phyloP scores from a whole-genome alignment of 2,797 vertebrate species.

The Rhadinocentrus ornatus region DNA sequence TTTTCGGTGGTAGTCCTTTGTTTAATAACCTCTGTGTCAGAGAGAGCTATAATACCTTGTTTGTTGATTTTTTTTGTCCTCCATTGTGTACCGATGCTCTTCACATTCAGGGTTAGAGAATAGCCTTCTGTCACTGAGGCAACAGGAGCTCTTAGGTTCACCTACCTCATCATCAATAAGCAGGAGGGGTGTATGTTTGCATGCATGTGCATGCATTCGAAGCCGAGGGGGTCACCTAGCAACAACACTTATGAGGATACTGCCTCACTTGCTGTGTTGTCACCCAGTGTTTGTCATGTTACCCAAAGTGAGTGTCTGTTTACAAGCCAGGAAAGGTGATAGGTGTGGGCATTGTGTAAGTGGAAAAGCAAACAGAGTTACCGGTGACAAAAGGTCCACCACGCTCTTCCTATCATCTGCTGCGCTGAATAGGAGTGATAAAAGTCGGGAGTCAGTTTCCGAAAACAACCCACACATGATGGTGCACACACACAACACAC shows the following conservation, averaged over 20 bases:
- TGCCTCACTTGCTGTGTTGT: slow-evolving; percentile 37
- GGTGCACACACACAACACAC: slow-evolving; percentile 13
- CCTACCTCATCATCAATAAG: slow-evolving; percentile 54
- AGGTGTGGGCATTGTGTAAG: slow-evolving; percentile 59
- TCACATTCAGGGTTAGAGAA: slow-evolving; percentile 49
- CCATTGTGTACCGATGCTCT: slow-evolving; percentile 44
- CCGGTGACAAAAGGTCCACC: slow-evolving; percentile 49
- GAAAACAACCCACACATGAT: slow-evolving; percentile 26
- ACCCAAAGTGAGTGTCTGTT: slow-evolving; percentile 67
- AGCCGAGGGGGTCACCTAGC: slow-evolving; percentile 63
- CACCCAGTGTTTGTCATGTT: slow-evolving; percentile 55
- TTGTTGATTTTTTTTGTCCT: slow-evolving; percentile 28
- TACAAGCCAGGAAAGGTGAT: slow-evolving; percentile 66
- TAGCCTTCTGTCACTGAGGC: slow-evolving; percentile 59
- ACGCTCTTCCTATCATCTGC: slow-evolving; percentile 53
- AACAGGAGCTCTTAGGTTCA: slow-evolving; percentile 67
- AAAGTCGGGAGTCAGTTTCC: slow-evolving; percentile 59
- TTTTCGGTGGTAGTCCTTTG: slow-evolving; percentile 11
- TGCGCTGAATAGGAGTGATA: slow-evolving; percentile 55
- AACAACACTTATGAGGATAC: slow-evolving; percentile 54
- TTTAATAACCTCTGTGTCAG: slow-evolving; percentile 26
- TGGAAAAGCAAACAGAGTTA: slow-evolving; percentile 47
- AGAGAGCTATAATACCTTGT: slow-evolving; percentile 10
- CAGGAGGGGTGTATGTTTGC: slow-evolving; percentile 20
- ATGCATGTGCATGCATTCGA: no score